These are phyloP conservation scores for Mythimna loreyi DNA, from an alignment of 2,888 invertebrate genomes.

Conservation along the genomic window DNA sequence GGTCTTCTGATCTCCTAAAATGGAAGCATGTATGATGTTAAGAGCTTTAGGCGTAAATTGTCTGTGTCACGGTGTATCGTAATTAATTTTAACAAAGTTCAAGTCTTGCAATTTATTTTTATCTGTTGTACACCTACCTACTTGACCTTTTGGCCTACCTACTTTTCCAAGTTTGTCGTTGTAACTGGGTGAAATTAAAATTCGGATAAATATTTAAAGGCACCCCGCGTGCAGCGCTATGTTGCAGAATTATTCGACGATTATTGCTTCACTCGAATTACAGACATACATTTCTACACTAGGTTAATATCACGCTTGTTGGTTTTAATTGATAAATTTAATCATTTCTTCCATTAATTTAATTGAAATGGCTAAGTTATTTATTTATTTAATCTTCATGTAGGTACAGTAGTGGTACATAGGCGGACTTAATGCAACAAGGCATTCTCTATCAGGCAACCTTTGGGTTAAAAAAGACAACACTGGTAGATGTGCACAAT, in stretches of 20 bases:
- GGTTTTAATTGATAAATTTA: no score
- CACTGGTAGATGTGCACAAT: no score
- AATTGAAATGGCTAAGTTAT: background rate
- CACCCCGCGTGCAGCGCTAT: constrained; percentile 19
- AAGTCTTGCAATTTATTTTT: constrained; percentile 71
- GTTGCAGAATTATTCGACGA: constrained; percentile 26
- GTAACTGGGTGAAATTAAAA: constrained; percentile 43
- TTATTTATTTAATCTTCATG: no score
- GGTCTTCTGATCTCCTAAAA: constrained; percentile 78
- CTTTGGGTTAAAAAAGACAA: no score
- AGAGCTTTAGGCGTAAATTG: constrained; percentile 83
- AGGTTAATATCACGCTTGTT: background rate
- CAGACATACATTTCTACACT: background rate
- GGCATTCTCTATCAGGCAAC: no score
- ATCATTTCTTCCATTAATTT: no score
- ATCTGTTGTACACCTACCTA: constrained; percentile 57
- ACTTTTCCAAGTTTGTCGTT: constrained; percentile 50
- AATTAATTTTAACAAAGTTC: constrained; percentile 82
- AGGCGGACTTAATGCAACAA: no score
- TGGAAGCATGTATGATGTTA: constrained; percentile 78
- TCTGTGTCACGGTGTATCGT: constrained; percentile 77
- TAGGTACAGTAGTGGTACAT: no score
- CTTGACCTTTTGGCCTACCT: constrained; percentile 62
- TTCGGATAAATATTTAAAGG: constrained; percentile 45
- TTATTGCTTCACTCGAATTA: constrained; percentile 21